phyloP scores from a whole-genome alignment of 53 echinoderm and acorn worm genomes.

The Holothuria scabra region DNA sequence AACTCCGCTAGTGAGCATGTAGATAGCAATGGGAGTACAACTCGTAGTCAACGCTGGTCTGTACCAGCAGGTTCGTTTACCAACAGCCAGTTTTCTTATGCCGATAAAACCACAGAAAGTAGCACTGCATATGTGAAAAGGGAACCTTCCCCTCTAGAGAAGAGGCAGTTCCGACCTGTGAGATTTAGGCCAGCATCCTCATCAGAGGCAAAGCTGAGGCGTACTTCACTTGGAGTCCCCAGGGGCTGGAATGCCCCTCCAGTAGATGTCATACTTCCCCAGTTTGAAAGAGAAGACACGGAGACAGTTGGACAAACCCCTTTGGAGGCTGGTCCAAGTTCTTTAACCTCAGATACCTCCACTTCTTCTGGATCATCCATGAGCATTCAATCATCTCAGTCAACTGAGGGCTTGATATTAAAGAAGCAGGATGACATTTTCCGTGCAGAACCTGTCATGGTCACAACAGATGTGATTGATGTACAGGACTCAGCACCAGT shows the following conservation, averaged over 20 bases:
- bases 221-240: slow-evolving; percentile 58
- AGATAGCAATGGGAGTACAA: not conserved
- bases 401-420: slow-evolving; percentile 34
- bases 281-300: not conserved
- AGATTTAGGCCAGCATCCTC: slow-evolving; percentile 19
- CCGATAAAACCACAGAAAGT: not conserved
- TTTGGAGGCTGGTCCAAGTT: not conserved
- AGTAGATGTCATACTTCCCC: slow-evolving; percentile 26
- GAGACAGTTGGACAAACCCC: not conserved
- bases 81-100: not conserved
- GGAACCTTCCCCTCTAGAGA: not conserved
- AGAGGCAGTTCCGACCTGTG: slow-evolving; percentile 6
- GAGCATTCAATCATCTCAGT: slow-evolving; percentile 32
- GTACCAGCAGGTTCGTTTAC: slow-evolving; percentile 11
- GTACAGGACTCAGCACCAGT: not conserved
- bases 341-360: slow-evolving; percentile 1
- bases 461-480: slow-evolving; percentile 41
- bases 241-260: slow-evolving; percentile 47
- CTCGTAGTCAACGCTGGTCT: slow-evolving; percentile 27
- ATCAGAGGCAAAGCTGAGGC: slow-evolving; percentile 10
- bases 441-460: slow-evolving; percentile 41
- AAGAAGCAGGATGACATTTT: slow-evolving; percentile 45
- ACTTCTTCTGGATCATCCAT: slow-evolving; percentile 41
- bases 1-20: not conserved
- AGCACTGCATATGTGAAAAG: not conserved